Base-by-base conservation (phyloP, 2,797 vertebrate species). In the Champsocephalus gunnari region DNA sequence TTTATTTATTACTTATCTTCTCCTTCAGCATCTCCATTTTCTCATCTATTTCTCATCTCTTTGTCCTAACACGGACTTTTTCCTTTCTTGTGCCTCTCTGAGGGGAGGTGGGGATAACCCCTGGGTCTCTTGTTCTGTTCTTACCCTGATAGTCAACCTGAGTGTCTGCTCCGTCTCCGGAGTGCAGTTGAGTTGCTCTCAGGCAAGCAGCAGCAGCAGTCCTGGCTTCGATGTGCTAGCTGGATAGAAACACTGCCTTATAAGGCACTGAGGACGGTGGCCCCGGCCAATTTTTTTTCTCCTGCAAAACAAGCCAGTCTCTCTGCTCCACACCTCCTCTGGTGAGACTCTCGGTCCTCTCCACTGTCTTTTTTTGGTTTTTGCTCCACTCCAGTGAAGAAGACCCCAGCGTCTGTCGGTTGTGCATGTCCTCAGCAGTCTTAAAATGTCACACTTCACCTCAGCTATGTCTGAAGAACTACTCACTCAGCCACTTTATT, bases 241-340 rank as follows among this genome's bases (percentile, higher is more conserved):
- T 83, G 89, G 89, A 91, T 84, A 95, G 93, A 95, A 95, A 96
- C 92, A 90, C 93, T 94, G 92, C 95, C 94, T 93, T 96, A 95
- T 95, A 96, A 94, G 95, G 95, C 88, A 88, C 92, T 94, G 84
- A 92, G 93, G 93, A 94, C 85, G 89, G 90, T 94, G 92, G 92
- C 94, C 91, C 85, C 82, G 65, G 93, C 91, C 92, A 93, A 90
- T 81, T 93, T 84, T 81, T 80, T 87, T 89, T 57, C 28, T 32
- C 3, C 71, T 87, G 87, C 87, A 90, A 91, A 90, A 92, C 88
- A 93, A 93, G 89, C 90, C 70, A 78, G 87, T 88, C 89, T 91
- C 82, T 83, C 83, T 74, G 84, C 79, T 92, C 83, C 87, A 90
- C 88, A 90, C 87, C 91, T 88, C 87, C 90, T 92, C 90, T 90